Evolutionary conservation across 2,888 invertebrate genomes (phyloP), one percentile per base, ranked within the genome.

Genomic region (Sesia bembeciformis): DNA sequence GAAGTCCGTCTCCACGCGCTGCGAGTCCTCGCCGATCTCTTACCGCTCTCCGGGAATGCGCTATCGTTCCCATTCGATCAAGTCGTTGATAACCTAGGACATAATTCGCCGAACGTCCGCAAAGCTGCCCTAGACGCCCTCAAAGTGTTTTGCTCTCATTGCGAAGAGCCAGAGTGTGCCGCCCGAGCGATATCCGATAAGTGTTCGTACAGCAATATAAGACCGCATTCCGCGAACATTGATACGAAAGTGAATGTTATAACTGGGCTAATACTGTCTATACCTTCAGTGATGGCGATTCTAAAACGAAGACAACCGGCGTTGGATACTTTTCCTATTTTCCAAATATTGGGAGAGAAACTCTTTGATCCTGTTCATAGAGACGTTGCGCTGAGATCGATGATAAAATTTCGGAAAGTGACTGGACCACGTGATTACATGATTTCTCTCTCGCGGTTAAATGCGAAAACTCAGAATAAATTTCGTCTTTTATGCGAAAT

Each of bases 1-100:
- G 95, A 95, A 80, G 95, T 96, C 42, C 91, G 96, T 5, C 93
- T 95, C 61, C 95, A 96, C 76, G 95, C 96, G 40, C 84, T 96
- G 4, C 84, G 95, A 53, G 95, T 96, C 5, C 90, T 96, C 43
- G 93, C 93, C 40, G 96, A 96, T 78, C 91, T 96, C 3, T 86
- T 96, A 52, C 95, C 95, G 3, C 92, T 95, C 49, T 91, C 95
- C 60, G 91, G 92, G 49, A 90, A 92, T 53, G 91, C 91, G 54
- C 90, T 96, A 8, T 94, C 96, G 62, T 90, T 91, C 57, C 92
- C 93, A 56, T 93, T 95, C 87, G 92, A 93, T 49, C 93, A 94
- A 73, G 88, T 96, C 53, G 92, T 96, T 40, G 92, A 92, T 62
- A 96, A 96, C 81, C 84, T 97, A 53, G 95, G 96, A 3, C 95